Base-by-base conservation (phyloP, 2,797 vertebrate genomes). In the Prionace glauca region DNA sequence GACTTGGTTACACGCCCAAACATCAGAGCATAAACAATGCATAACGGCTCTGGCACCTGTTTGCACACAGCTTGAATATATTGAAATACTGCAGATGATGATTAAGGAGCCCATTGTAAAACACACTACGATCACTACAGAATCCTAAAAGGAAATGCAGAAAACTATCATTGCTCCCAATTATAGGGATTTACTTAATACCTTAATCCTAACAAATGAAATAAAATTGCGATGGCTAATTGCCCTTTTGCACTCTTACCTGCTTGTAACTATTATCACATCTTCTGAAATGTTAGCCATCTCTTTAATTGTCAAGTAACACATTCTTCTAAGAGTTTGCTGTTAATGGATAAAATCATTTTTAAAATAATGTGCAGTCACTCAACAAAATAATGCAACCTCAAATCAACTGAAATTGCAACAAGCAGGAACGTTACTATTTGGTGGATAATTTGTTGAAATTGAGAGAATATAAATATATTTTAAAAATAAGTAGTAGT, bases 201-300 rank as follows among this genome's bases (percentile, higher is more conserved):
- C 0, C 26, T 81, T 56, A 60, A 60, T 26, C 86, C 29, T 29
- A 50, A 3, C 26, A 32, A 26, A 88, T 16, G 14, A 32, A 36
- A 69, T 36, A 1, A 3, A 93, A 41, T 94, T 94, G 36, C 91
- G 0, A 94, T 45, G 36, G 20, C 65, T 94, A 94, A 94, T 69
- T 95, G 4, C 24, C 84, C n/a, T 50, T 84, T 88, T 95, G 96
- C 10, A 11, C 22, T 20, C 18, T 95, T 97, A 99, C 99, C 99
- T 99, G 99, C 99, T 99, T 11, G 99, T 99, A 96, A 99, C 99
- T 79, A 99, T 99, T 97, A 99, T 99, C 96, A 99, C 99, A 45
- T 99, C 99, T 97, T 99, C 99, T 7, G 99, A 99, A 96, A 99
- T 99, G 96, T 98, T 99, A 88, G 99, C 99, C 99, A 99, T 99